These are phyloP conservation scores for Chaunax sp. DNA, from an alignment of 2,797 vertebrate genomes.

Conservation along the genomic window DNA sequence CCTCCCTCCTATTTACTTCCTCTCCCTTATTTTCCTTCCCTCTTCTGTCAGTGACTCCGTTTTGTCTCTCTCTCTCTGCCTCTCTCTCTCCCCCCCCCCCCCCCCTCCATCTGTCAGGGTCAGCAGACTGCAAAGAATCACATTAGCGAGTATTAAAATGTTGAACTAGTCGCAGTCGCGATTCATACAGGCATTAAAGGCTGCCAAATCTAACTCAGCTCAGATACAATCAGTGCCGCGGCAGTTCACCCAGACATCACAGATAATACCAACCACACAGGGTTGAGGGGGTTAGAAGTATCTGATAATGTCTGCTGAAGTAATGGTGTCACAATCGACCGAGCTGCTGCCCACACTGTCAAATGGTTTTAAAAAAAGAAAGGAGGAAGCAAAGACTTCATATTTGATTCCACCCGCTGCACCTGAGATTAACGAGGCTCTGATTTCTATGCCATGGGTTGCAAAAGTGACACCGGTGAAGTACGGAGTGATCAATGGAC, in stretches of 20 bases:
- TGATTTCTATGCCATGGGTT: conserved; percentile 24
- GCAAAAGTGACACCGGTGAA: conserved; percentile 19
- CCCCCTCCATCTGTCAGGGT: conserved; percentile 68
- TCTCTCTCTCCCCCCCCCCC: too few relatives aligned
- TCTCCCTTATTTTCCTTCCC: not conserved
- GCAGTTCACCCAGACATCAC: conserved; percentile 51
- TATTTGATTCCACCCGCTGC: conserved; percentile 43
- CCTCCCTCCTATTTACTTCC: conserved; percentile 11
- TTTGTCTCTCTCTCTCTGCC: conserved; percentile 5
- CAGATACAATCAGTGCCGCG: conserved; percentile 48
- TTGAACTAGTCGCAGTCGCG: conserved; percentile 67
- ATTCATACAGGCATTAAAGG: conserved; percentile 74
- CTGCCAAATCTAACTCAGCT: conserved; percentile 75
- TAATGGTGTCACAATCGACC: conserved; percentile 65
- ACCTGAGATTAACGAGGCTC: conserved; percentile 45
- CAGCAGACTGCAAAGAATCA: conserved; percentile 70
- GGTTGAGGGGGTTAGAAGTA: conserved; percentile 43
- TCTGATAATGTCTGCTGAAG: conserved; percentile 56
- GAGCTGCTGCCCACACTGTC: conserved; percentile 33
- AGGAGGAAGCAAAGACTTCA: conserved; percentile 31
- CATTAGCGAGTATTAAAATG: conserved; percentile 70
- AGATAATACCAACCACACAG: conserved; percentile 59
- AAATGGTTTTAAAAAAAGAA: conserved; percentile 44
- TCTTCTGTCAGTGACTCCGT: not conserved
- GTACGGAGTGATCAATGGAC: conserved; percentile 33